Percentiles rank a stretch among this genome's conserved stretches.
Conservation (phyloP, 2,113 vertebrate species). For the Seriola quinqueradiata region DNA sequence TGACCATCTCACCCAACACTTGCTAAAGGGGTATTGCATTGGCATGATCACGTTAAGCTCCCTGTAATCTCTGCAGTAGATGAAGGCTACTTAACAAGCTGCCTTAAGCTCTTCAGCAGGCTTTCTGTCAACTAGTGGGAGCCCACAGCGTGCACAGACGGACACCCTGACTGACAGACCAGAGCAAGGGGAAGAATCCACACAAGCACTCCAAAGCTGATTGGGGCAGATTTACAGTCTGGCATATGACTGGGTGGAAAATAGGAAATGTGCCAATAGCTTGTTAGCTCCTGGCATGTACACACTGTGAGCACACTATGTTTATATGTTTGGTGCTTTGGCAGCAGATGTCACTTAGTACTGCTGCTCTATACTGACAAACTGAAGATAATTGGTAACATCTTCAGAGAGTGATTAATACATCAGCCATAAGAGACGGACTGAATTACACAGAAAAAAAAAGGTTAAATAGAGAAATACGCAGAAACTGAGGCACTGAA, state of each 20-base stretch:
- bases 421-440: constrained; percentile 5
- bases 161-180: constrained; percentile 65
- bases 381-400: constrained; percentile 60
- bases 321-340: constrained; percentile 70
- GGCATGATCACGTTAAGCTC: constrained; percentile 69
- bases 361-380: constrained; percentile 42
- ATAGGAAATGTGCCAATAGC: constrained; percentile 69
- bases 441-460: neutral
- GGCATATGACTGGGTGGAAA: constrained; percentile 75
- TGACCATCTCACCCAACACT: constrained; percentile 58
- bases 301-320: constrained; percentile 61
- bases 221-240: constrained; percentile 78
- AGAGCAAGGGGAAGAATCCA: constrained; percentile 60
- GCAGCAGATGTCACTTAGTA: constrained; percentile 71
- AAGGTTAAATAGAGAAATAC: neutral
- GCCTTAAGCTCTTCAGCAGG: constrained; percentile 79
- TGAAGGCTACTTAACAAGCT: constrained; percentile 77
- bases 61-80: constrained; percentile 78
- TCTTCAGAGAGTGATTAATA: constrained; percentile 55
- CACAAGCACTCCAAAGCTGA: constrained; percentile 69
- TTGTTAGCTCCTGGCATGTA: constrained; percentile 77
- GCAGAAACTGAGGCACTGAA: neutral
- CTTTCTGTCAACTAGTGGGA: constrained; percentile 67
- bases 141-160: constrained; percentile 58
- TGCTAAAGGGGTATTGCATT: constrained; percentile 49